Evolutionary conservation across 1,140 invertebrate genomes (phyloP).

Genomic region (Sarcophaga peregrina): DNA sequence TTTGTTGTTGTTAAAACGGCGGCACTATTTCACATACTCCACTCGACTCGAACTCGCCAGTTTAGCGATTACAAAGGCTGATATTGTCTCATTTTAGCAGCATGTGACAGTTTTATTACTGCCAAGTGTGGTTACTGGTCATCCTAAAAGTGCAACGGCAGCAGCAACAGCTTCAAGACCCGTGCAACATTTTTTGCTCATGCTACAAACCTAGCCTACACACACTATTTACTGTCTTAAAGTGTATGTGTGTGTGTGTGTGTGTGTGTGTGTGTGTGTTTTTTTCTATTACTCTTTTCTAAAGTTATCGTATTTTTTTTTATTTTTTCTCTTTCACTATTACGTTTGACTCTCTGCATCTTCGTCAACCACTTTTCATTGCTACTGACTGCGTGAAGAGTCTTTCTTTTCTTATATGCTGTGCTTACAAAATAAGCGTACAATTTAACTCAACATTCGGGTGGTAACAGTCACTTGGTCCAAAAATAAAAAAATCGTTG

Average conservation of each 20-base stretch:
- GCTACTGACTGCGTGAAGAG: background rate
- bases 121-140: constrained; percentile 24
- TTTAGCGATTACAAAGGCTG: constrained; percentile 46
- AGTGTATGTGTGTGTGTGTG: background rate
- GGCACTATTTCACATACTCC: constrained; percentile 36
- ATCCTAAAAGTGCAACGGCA: background rate
- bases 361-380: background rate
- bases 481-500: too few relatives aligned
- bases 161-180: background rate
- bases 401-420: too few relatives aligned
- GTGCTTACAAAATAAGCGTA: too few relatives aligned
- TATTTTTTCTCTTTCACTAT: background rate
- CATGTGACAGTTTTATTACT: constrained; percentile 62
- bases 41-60: background rate
- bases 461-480: too few relatives aligned
- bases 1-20: background rate
- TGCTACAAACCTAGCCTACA: background rate
- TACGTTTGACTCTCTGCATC: background rate
- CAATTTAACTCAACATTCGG: too few relatives aligned
- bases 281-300: background rate
- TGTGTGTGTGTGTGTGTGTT: background rate
- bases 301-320: background rate
- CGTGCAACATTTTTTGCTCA: background rate
- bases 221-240: background rate
- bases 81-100: constrained; percentile 56